These are phyloP conservation scores for Trissonchulus latispiculum DNA, from an alignment of 2,888 invertebrate genomes.

Conservation along the genomic window DNA sequence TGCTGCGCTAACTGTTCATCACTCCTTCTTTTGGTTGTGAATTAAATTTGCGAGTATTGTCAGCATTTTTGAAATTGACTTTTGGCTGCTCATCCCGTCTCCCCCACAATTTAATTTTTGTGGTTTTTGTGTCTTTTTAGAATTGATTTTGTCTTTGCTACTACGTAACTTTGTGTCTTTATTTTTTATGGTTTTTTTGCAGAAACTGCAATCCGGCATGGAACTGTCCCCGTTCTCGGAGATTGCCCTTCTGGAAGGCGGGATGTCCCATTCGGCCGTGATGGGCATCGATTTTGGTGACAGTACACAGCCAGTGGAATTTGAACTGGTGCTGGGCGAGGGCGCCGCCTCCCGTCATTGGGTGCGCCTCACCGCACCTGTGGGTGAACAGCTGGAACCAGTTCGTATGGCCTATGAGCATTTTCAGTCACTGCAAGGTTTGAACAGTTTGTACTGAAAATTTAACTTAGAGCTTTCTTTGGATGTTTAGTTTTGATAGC, in stretches of 20 bases:
- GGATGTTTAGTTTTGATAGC: too few species aligned
- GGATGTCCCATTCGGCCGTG: slow-evolving; percentile 35
- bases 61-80: too few species aligned
- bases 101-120: too few species aligned
- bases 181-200: slow-evolving; percentile 31
- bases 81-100: too few species aligned
- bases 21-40: too few species aligned
- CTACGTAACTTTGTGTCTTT: too few species aligned
- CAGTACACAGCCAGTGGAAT: slow-evolving; percentile 46
- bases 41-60: too few species aligned
- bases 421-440: slow-evolving; percentile 27
- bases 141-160: too few species aligned
- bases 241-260: slow-evolving; percentile 48
- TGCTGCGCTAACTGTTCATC: too few species aligned
- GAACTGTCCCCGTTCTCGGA: slow-evolving; percentile 63
- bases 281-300: slow-evolving; percentile 48
- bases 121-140: too few species aligned
- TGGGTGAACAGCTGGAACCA: slow-evolving; percentile 27
- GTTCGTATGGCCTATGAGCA: slow-evolving; percentile 14
- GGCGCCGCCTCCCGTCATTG: slow-evolving; percentile 43
- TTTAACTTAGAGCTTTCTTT: too few species aligned
- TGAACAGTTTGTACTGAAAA: too few species aligned
- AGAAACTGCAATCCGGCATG: slow-evolving; percentile 62
- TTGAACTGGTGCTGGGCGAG: slow-evolving; percentile 38
- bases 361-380: slow-evolving; percentile 44